A percentile compares a stretch with the other conserved stretches of the same genome.
Evolutionary conservation across 2,113 vertebrate genomes (phyloP).

Genomic region (Myiozetetes cayanensis): DNA sequence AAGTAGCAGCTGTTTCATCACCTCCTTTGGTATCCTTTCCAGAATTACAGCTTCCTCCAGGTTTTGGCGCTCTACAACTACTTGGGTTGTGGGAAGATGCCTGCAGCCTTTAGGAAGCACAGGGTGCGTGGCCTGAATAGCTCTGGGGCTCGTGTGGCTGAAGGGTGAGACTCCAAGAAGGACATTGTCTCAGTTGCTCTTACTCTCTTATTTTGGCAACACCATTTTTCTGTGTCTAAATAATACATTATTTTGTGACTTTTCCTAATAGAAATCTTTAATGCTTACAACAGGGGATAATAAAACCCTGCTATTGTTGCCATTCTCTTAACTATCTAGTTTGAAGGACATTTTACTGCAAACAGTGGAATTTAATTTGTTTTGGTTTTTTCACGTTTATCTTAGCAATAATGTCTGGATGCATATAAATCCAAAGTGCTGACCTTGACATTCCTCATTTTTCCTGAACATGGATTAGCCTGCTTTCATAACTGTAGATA

Average conservation of each 20-base stretch:
- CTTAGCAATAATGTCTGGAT: not conserved
- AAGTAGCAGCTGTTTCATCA: conserved; percentile 48
- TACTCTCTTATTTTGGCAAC: not conserved
- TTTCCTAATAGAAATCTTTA: not conserved
- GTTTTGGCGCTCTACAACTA: not conserved
- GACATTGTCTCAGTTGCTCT: not conserved
- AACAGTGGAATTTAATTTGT: not conserved
- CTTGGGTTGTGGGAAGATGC: not conserved
- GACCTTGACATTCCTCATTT: not conserved
- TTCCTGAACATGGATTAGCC: not conserved
- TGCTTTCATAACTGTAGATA: not conserved
- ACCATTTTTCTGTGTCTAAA: not conserved
- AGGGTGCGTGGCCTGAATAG: not conserved
- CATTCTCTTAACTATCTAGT: not conserved
- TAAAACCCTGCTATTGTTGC: not conserved
- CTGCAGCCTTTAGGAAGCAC: not conserved
- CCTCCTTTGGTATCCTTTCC: not conserved
- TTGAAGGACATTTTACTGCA: not conserved
- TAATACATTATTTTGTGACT: not conserved
- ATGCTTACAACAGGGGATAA: not conserved
- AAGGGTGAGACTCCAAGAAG: not conserved
- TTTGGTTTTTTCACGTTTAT: not conserved
- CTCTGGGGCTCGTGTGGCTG: not conserved
- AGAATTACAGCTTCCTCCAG: conserved; percentile 38
- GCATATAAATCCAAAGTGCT: not conserved